Conservation (phyloP, 2,797 vertebrate species). For the Lagodon rhomboides region DNA sequence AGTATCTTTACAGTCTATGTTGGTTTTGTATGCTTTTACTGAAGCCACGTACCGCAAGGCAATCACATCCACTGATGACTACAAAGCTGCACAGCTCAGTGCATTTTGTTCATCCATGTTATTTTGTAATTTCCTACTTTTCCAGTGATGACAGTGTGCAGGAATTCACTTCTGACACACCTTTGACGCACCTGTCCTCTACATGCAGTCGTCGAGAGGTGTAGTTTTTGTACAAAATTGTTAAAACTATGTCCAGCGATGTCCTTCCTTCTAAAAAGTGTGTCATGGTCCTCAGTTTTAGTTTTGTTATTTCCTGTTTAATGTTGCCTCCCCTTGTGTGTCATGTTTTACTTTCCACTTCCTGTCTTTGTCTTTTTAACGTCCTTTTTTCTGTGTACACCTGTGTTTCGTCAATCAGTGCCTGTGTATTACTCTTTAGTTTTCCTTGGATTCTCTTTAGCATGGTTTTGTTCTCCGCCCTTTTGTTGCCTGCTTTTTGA, state of each 20-base stretch:
- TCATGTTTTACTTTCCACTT: too few relatives aligned
- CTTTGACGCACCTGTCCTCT: neutral
- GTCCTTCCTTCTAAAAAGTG: neutral
- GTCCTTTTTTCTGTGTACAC: too few relatives aligned
- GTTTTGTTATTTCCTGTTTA: too few relatives aligned
- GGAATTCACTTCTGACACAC: neutral
- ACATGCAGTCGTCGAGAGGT: neutral
- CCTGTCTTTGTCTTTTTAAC: too few relatives aligned
- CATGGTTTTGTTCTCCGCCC: too few relatives aligned
- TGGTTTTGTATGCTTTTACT: slow-evolving; percentile 1
- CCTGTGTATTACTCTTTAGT: too few relatives aligned
- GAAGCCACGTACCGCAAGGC: neutral
- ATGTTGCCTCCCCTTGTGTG: too few relatives aligned
- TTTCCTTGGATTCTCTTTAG: too few relatives aligned
- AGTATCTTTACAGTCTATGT: neutral
- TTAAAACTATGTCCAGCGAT: neutral
- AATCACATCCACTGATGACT: neutral
- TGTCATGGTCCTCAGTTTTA: too few relatives aligned
- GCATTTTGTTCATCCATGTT: neutral
- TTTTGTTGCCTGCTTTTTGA: too few relatives aligned
- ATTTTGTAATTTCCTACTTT: slow-evolving; percentile 7
- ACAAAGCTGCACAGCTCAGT: neutral
- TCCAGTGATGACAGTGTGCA: neutral
- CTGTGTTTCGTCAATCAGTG: too few relatives aligned
- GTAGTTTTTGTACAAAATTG: neutral